A percentile compares a stretch with the other conserved stretches of the same genome.
Evolutionary conservation across 1,140 invertebrate genomes (phyloP).

Genomic region (Neodiprion pinetum): DNA sequence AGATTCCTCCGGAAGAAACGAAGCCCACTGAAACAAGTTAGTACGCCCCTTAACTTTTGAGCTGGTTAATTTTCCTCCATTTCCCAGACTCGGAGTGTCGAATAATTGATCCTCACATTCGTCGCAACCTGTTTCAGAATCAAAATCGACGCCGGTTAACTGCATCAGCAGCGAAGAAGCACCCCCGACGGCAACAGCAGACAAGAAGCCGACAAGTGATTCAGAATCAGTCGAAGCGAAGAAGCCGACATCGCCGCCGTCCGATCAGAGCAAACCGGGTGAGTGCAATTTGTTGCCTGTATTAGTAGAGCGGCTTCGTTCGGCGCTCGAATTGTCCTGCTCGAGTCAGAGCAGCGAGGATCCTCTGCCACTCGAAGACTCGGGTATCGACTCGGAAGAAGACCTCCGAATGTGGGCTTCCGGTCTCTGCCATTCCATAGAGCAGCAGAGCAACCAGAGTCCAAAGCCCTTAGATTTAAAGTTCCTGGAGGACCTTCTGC

Average conservation of each 20-base stretch:
- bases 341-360: slow-evolving; percentile 41
- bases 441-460: slow-evolving; percentile 24
- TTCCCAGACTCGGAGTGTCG: no score
- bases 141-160: no score
- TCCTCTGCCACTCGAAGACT: slow-evolving; percentile 40
- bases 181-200: background rate
- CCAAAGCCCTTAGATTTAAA: slow-evolving; percentile 46
- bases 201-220: background rate
- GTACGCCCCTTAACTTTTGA: no score
- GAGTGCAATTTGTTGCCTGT: slow-evolving; percentile 61
- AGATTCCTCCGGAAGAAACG: background rate
- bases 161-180: no score
- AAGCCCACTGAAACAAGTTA: background rate
- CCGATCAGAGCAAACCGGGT: slow-evolving; percentile 35
- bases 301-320: slow-evolving; percentile 58
- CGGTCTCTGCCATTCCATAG: slow-evolving; percentile 37
- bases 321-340: slow-evolving; percentile 53
- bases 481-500: slow-evolving; percentile 61
- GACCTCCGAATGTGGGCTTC: slow-evolving; percentile 42
- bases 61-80: no score
- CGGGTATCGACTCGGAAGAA: slow-evolving; percentile 45
- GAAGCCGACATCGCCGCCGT: background rate
- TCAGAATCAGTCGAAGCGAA: background rate
- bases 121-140: no score
- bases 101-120: no score